Percentiles rank a stretch among this genome's conserved stretches.
phyloP scores from a whole-genome alignment of 1,140 invertebrate species.

The Octopus sinensis region DNA sequence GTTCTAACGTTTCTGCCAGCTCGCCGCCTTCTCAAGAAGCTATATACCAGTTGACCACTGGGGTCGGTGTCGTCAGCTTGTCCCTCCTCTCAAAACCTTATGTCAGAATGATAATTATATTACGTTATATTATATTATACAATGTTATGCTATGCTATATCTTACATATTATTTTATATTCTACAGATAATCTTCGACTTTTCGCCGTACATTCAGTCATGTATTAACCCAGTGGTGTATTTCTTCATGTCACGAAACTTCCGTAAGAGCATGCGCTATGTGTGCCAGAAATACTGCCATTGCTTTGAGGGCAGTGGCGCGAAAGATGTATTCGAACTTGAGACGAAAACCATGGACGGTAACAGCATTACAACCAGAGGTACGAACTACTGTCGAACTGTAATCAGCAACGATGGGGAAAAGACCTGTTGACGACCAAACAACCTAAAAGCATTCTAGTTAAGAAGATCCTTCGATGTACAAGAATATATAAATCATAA shows the following conservation, averaged over 20 bases:
- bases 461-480: constrained; percentile 8
- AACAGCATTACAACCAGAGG: background rate
- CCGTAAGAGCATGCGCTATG: constrained; percentile 51
- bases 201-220: constrained; percentile 48
- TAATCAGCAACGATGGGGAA: background rate
- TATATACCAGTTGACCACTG: too few relatives aligned
- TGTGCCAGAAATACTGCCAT: constrained; percentile 20
- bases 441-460: background rate
- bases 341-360: constrained; percentile 24
- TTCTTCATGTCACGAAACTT: constrained; percentile 62
- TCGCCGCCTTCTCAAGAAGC: too few relatives aligned
- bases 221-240: constrained; percentile 61
- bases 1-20: too few relatives aligned
- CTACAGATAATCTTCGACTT: constrained; percentile 38
- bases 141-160: background rate
- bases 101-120: background rate
- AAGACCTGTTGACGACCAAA: background rate
- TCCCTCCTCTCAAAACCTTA: background rate
- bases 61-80: too few relatives aligned
- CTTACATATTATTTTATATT: background rate
- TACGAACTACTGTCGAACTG: background rate
- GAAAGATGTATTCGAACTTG: constrained; percentile 29
- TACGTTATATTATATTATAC: background rate
- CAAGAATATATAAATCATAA: background rate
- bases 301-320: background rate